phyloP scores from a whole-genome alignment of 2,888 invertebrate genomes.

The Erebia ligea region DNA sequence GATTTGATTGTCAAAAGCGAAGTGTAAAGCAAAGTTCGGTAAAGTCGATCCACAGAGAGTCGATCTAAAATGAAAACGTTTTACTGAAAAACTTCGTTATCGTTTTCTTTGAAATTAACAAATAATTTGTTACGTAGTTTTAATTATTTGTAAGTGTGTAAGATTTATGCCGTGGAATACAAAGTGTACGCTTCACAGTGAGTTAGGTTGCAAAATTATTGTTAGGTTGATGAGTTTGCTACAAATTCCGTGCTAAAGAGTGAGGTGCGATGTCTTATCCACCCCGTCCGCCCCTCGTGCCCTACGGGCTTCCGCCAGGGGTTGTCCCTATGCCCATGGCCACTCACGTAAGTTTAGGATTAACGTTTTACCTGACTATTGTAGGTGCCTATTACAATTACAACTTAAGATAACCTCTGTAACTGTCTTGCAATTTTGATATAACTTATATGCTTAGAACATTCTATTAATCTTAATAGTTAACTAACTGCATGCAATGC shows the following conservation, averaged over 20 bases:
- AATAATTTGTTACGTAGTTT: neutral
- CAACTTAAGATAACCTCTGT: conserved; percentile 19
- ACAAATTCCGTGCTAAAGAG: conserved; percentile 33
- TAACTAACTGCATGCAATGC: neutral
- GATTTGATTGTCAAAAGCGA: neutral
- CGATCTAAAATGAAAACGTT: conserved; percentile 1
- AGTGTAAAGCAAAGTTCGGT: neutral
- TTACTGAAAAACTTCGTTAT: neutral
- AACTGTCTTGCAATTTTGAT: neutral
- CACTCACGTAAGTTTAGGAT: conserved; percentile 85
- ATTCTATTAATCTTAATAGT: too few relatives aligned
- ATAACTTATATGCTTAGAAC: too few relatives aligned
- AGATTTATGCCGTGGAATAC: conserved; percentile 12
- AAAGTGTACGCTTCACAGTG: conserved; percentile 39
- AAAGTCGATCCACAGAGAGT: neutral
- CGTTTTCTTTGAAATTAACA: neutral
- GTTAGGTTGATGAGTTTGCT: conserved; percentile 43
- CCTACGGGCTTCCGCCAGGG: conserved; percentile 87
- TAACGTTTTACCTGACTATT: neutral
- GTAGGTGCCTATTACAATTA: too few relatives aligned
- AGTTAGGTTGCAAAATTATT: conserved; percentile 38
- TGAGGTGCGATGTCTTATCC: conserved; percentile 91
- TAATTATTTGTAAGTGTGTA: neutral
- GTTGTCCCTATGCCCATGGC: conserved; percentile 90
- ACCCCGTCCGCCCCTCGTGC: conserved; percentile 92